Conservation (phyloP, 2,888 invertebrate species). For the Dinocampus coccinellae region DNA sequence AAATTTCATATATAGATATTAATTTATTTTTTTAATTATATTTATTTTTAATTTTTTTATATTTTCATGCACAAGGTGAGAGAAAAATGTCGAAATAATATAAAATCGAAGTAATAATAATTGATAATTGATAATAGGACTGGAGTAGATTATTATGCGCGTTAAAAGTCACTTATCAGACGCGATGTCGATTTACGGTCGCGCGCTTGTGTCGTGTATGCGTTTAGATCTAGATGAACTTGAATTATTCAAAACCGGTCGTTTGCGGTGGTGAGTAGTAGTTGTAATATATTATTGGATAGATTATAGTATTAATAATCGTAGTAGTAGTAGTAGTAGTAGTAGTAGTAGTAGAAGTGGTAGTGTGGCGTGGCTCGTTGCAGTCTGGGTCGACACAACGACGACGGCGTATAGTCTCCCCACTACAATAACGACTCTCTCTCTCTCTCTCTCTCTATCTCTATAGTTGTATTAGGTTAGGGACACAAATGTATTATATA, state of each 20-base stretch:
- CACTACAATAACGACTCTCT: neutral
- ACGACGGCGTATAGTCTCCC: neutral
- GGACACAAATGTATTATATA: constrained; percentile 55
- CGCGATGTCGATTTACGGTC: constrained; percentile 11
- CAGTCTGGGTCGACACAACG: constrained; percentile 13
- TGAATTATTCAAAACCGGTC: constrained; percentile 63
- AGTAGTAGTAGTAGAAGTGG: neutral
- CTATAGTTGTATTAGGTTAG: constrained; percentile 65
- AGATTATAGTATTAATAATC: constrained; percentile 15
- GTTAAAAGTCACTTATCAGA: constrained; percentile 16
- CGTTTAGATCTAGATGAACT: constrained; percentile 61
- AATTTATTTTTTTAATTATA: neutral
- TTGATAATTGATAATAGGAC: neutral
- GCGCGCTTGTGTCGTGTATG: constrained; percentile 30
- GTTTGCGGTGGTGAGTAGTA: neutral
- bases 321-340: constrained; percentile 24
- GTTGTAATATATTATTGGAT: neutral
- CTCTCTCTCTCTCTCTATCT: no score
- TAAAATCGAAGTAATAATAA: neutral
- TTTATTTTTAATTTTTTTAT: neutral
- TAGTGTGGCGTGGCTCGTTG: constrained; percentile 4
- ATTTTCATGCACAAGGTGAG: neutral
- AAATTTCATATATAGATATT: neutral
- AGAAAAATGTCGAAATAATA: neutral
- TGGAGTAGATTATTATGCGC: no score